Evolutionary conservation across 2,113 vertebrate species (phyloP).

Genomic region (Atherinomorus stipes): DNA sequence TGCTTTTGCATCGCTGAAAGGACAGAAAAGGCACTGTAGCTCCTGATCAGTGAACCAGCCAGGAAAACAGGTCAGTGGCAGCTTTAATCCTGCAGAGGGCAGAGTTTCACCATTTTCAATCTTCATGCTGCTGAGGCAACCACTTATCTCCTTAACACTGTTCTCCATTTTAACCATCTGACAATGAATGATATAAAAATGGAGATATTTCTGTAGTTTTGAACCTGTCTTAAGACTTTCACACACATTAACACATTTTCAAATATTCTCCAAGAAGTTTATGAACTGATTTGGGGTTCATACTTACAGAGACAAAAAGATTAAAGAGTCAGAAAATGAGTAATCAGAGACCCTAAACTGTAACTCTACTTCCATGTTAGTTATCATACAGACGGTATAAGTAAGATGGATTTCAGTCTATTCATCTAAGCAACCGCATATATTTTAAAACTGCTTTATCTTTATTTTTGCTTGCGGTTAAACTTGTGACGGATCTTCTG

Average conservation of each 20-base stretch:
- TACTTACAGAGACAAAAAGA: neutral
- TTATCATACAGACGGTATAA: neutral
- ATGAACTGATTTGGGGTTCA: neutral
- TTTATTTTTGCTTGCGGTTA: conserved; percentile 22
- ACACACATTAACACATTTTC: conserved; percentile 5
- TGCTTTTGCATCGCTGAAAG: conserved; percentile 21
- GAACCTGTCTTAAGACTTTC: neutral
- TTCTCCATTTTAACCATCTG: conserved; percentile 58
- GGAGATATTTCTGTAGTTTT: neutral
- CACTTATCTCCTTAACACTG: conserved; percentile 30
- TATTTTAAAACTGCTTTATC: conserved; percentile 1
- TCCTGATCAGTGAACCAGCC: neutral
- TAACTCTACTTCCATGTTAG: neutral
- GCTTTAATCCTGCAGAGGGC: conserved; percentile 79
- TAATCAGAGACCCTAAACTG: neutral
- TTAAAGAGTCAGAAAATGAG: neutral
- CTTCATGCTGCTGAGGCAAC: neutral
- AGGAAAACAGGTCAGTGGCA: conserved; percentile 30
- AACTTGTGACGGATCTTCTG: conserved; percentile 45
- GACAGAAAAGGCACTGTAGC: neutral
- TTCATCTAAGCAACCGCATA: neutral
- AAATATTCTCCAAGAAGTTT: neutral
- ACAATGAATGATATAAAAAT: neutral
- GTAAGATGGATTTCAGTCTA: neutral
- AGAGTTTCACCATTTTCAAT: conserved; percentile 70